Base-by-base conservation (phyloP, 1,140 invertebrate genomes). In the Coelopa frigida region DNA sequence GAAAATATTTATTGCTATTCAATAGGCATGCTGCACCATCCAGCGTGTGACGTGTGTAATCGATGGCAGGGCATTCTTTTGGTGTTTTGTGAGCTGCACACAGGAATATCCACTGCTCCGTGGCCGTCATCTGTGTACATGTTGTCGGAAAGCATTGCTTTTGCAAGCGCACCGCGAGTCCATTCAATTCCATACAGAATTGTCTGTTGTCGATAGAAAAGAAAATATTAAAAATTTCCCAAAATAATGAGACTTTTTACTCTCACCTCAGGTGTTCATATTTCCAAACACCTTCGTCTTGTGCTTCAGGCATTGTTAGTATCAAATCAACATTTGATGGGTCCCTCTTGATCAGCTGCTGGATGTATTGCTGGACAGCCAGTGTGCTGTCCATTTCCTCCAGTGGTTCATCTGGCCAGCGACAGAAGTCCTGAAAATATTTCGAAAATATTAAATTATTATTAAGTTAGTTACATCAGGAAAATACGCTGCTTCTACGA, bases 1-100 rank as follows among this genome's bases (percentile, higher is more conserved):
- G 96, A 75, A 99, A 99, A 75, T 99, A 99, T 80, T 98, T 98
- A 73, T 98, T 98, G 71, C 92, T 97, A 74, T 99, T 99, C 23
- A 99, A 78, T 49, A 99, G 76, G 77, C 94, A 98, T 41, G 96
- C 94, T 46, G 97, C 96, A 15, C 96, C 96, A 74, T 99, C 97
- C 41, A 99, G 73, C n/a, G 97, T 99, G 68, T 99, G 97, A 56
- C 96, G 77, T 2, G 96, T 99, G 62, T 99, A 99, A 72, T 99
- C 96, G 69, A 99, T 99, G 15, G 97, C 97, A 44, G 96, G 92
- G 74, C 97, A 99, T 81, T 99, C 96, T 74, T 99, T 99, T 18
- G 97, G 97, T 50, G 95, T 98, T 79, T 99, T 99, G 70, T 99
- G 97, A 37, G 96, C 95, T 48, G 97, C 97, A 80, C 97, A 99